phyloP scores from a whole-genome alignment of 2,888 invertebrate species.

The Drosophila pseudotalamancana region DNA sequence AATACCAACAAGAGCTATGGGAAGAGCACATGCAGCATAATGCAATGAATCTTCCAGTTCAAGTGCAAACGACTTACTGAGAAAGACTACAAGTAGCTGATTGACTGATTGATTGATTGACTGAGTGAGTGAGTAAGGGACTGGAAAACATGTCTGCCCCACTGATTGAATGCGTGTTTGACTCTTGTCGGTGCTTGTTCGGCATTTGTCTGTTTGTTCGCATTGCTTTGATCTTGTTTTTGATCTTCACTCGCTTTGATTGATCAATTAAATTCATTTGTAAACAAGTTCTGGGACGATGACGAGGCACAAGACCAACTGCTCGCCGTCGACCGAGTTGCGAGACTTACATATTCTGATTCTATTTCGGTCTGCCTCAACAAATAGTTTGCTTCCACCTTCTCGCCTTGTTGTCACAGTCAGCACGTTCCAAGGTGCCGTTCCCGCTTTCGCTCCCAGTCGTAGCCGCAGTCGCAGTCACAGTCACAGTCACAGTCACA shows the following conservation, averaged over 20 bases:
- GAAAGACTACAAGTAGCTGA: slow-evolving; percentile 20
- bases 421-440: neutral
- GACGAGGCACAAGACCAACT: slow-evolving; percentile 23
- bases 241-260: slow-evolving; percentile 82
- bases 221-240: slow-evolving; percentile 72
- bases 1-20: no score
- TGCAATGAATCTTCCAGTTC: slow-evolving; percentile 68
- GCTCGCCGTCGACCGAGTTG: slow-evolving; percentile 1
- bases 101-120: slow-evolving; percentile 38
- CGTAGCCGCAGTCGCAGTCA: neutral
- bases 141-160: slow-evolving; percentile 59
- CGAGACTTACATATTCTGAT: slow-evolving; percentile 46
- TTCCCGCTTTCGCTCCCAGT: neutral
- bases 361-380: slow-evolving; percentile 39
- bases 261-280: slow-evolving; percentile 84
- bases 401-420: slow-evolving; percentile 11
- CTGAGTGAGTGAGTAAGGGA: slow-evolving; percentile 42
- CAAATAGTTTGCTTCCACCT: slow-evolving; percentile 1
- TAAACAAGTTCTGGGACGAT: slow-evolving; percentile 76
- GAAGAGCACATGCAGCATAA: slow-evolving; percentile 31
- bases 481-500: neutral
- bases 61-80: slow-evolving; percentile 50
- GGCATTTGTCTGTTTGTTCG: slow-evolving; percentile 77
- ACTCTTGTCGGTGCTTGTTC: slow-evolving; percentile 66
- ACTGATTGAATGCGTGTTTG: slow-evolving; percentile 68